Evolutionary conservation across 2,113 vertebrate species (phyloP).

Genomic region (Ameiurus melas): DNA sequence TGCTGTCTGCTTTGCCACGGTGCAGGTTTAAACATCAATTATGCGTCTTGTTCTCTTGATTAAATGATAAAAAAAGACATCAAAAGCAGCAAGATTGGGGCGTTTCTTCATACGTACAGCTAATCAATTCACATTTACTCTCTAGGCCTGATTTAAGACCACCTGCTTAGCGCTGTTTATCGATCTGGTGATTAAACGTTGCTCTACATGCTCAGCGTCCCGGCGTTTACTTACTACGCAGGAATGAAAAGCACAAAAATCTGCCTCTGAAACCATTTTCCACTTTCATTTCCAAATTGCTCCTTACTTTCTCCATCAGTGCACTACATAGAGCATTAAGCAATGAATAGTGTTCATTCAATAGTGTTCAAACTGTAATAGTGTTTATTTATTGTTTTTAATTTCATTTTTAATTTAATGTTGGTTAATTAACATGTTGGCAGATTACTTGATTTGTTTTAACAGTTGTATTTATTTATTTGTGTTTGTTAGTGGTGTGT

Average conservation of each 20-base stretch:
- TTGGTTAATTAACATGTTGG: too few relatives aligned
- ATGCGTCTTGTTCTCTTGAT: background rate
- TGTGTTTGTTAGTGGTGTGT: too few relatives aligned
- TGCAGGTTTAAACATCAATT: background rate
- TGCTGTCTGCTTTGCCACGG: background rate
- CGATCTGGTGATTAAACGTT: background rate
- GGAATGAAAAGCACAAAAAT: background rate
- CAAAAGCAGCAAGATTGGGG: background rate
- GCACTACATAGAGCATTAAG: background rate
- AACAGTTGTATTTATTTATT: too few relatives aligned
- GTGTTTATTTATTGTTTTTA: too few relatives aligned
- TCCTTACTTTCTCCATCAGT: background rate
- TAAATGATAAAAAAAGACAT: slow-evolving; percentile 14
- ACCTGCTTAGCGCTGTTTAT: background rate
- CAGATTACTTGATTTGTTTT: too few relatives aligned
- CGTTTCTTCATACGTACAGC: background rate
- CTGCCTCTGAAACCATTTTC: background rate
- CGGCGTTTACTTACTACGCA: background rate
- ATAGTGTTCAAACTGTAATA: too few relatives aligned
- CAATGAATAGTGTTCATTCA: background rate
- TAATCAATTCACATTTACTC: slow-evolving; percentile 20
- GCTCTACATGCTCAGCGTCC: background rate
- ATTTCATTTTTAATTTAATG: too few relatives aligned
- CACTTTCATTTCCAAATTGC: background rate
- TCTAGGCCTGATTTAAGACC: background rate